A percentile compares a stretch with the other conserved stretches of the same genome.
Conservation (phyloP, 2,888 invertebrate genomes). For the Halictus ligatus region DNA sequence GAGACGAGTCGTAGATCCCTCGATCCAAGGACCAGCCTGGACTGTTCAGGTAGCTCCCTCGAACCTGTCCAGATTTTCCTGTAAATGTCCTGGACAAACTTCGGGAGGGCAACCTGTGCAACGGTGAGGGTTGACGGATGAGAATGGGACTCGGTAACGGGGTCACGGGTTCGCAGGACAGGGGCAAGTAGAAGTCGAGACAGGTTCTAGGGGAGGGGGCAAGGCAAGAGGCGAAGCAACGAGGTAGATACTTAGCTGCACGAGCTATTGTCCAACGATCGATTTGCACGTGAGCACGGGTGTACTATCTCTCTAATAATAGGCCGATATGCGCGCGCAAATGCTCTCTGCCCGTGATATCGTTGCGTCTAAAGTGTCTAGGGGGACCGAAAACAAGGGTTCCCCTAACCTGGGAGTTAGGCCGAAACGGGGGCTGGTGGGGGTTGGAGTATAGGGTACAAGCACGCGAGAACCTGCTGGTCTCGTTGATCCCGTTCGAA, state of each 20-base stretch:
- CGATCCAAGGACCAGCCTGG: not conserved
- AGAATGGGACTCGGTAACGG: not conserved
- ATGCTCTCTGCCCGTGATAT: conserved; percentile 34
- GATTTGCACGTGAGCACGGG: conserved; percentile 61
- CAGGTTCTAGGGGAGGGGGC: not conserved
- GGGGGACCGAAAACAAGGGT: conserved; percentile 22
- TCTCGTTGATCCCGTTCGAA: not conserved
- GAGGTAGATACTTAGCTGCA: conserved; percentile 64
- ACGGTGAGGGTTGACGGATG: too few relatives aligned
- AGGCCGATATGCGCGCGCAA: conserved; percentile 52
- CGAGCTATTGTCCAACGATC: conserved; percentile 69
- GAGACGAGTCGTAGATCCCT: not conserved
- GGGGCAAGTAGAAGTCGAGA: not conserved
- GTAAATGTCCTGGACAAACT: not conserved
- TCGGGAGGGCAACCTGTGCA: too few relatives aligned
- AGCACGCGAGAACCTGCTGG: not conserved
- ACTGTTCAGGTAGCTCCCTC: not conserved
- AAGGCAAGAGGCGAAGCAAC: conserved; percentile 50
- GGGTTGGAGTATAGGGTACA: not conserved
- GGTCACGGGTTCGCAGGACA: not conserved
- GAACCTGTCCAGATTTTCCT: not conserved
- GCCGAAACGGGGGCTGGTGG: not conserved
- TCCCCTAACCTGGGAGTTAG: not conserved
- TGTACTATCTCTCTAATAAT: conserved; percentile 58
- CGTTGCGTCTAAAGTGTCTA: conserved; percentile 15